These are phyloP conservation scores for Apteryx owenii DNA, from an alignment of 2,113 vertebrate species.

Conservation along the genomic window DNA sequence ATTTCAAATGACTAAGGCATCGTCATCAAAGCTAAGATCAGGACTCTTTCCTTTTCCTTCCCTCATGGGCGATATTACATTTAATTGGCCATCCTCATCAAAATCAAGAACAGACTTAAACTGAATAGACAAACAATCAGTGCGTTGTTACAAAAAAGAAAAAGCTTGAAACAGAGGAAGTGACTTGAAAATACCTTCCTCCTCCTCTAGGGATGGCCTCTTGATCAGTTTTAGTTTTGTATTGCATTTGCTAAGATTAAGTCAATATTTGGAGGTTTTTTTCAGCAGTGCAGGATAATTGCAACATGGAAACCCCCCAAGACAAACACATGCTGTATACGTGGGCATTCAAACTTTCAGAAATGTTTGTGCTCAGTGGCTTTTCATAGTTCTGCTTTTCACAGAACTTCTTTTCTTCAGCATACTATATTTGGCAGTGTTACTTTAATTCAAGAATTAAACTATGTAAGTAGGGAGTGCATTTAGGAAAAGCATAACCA, in stretches of 20 bases:
- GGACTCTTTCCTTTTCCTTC: neutral
- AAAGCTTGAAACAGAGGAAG: neutral
- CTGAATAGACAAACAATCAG: neutral
- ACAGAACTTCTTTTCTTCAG: neutral
- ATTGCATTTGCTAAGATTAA: neutral
- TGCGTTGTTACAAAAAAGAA: neutral
- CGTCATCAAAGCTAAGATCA: slow-evolving; percentile 20
- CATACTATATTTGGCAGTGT: neutral
- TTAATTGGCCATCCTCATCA: neutral
- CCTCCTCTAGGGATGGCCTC: neutral
- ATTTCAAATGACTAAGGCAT: neutral
- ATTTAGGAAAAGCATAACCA: neutral
- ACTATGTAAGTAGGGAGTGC: neutral
- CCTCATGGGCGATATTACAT: neutral
- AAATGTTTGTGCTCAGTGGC: neutral
- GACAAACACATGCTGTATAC: neutral
- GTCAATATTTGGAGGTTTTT: neutral
- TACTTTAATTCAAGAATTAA: neutral
- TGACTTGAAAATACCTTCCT: neutral
- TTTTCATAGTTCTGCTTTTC: neutral
- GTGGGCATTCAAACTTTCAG: neutral
- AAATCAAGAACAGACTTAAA: neutral
- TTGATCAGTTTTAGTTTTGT: neutral
- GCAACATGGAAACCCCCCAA: neutral
- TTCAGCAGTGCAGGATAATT: neutral